These are phyloP conservation scores for Leptodactylus fuscus DNA, from an alignment of 2,113 vertebrate species.

Conservation along the genomic window DNA sequence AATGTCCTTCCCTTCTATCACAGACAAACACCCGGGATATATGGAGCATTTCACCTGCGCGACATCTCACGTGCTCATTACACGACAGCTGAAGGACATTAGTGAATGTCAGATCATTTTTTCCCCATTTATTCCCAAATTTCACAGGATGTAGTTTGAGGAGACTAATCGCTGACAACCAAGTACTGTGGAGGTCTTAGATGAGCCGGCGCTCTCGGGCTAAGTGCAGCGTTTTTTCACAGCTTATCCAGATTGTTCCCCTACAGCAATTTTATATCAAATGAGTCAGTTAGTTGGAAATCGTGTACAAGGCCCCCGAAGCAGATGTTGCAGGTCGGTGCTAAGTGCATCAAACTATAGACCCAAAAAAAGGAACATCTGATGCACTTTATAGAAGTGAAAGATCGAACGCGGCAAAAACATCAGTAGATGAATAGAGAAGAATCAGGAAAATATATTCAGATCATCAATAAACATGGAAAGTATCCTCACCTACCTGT, in stretches of 20 bases:
- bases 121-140: background rate
- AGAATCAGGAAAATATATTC: background rate
- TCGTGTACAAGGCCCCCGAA: slow-evolving; percentile 67
- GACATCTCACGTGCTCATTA: background rate
- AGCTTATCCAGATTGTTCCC: slow-evolving; percentile 67
- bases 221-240: slow-evolving; percentile 58
- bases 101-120: background rate
- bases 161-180: slow-evolving; percentile 23
- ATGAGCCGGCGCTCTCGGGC: slow-evolving; percentile 3
- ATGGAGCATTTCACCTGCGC: background rate
- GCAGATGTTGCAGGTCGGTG: slow-evolving; percentile 66
- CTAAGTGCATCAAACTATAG: slow-evolving; percentile 53
- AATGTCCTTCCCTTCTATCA: no score
- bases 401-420: background rate
- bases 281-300: slow-evolving; percentile 65
- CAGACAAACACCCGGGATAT: no score
- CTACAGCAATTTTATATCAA: slow-evolving; percentile 69
- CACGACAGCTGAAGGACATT: slow-evolving; percentile 1
- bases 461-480: background rate
- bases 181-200: background rate
- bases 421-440: background rate
- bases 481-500: no score
- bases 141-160: slow-evolving; percentile 16
- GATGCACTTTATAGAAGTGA: background rate
- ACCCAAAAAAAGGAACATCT: slow-evolving; percentile 30